These are phyloP conservation scores for Macropus fuliginosus DNA, from an alignment of 2,797 vertebrate genomes.

Conservation along the genomic window DNA sequence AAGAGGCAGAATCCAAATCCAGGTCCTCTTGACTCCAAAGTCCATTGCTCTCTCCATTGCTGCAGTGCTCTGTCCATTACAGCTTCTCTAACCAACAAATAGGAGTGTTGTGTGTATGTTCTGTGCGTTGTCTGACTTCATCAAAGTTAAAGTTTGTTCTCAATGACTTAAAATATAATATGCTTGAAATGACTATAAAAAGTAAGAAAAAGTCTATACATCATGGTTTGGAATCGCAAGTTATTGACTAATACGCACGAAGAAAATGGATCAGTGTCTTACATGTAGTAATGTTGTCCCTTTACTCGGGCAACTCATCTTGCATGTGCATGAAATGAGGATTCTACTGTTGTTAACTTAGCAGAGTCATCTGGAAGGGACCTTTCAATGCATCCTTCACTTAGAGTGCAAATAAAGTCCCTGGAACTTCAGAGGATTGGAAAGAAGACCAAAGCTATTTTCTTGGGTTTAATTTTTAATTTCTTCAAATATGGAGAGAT, in stretches of 20 bases:
- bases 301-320: constrained; percentile 10
- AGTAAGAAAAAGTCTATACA: constrained; percentile 8
- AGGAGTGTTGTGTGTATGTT: constrained; percentile 12
- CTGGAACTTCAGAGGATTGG: constrained; percentile 38
- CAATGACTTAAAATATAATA: constrained; percentile 29
- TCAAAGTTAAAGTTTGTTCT: constrained; percentile 49
- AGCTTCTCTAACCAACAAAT: not conserved
- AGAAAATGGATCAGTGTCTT: not conserved
- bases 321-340: not conserved
- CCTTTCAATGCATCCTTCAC: not conserved
- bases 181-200: constrained; percentile 5
- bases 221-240: constrained; percentile 37
- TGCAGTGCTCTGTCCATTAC: not conserved
- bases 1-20: not conserved
- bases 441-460: constrained; percentile 9
- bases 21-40: not conserved
- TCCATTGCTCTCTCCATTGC: not conserved
- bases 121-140: constrained; percentile 23
- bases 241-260: constrained; percentile 37
- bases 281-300: constrained; percentile 26
- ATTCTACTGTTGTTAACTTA: constrained; percentile 18
- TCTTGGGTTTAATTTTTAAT: constrained; percentile 50
- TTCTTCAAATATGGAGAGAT: not conserved
- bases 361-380: not conserved
- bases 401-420: not conserved